Base-by-base conservation (phyloP, 2,888 invertebrate genomes). In the Drosophila putrida region DNA sequence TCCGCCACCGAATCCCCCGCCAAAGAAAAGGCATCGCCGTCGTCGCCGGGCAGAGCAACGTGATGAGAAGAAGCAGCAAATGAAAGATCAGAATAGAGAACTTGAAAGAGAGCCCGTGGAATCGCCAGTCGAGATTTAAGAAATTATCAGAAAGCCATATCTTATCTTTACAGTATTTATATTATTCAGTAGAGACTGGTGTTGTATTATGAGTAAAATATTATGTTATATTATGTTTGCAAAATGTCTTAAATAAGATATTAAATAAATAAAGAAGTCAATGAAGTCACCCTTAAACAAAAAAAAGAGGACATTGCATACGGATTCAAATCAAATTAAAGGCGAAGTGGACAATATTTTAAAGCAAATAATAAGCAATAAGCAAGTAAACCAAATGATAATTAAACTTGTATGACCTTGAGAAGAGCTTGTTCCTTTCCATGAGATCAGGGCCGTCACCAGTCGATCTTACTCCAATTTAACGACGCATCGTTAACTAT, bases 1-100 rank as follows among this genome's bases (percentile, higher is more conserved):
- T 55, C 88, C 90, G 0, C 76, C 90, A 0, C 89, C 90, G 0
- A 90, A 90, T 80, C 88, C 82, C 0, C 90, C 91, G 0, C 75
- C 66, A 6, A 90, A 90, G 55, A 79, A 67, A 39, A 68, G 70
- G 20, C 76, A 78, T 9, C 88, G 83, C 13, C 88, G 88, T 10
- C 86, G 79, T 6, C 64, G 72, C 15, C 62, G 72, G 5, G 55
- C 60, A 6, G 74, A 81, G 8, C 82, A 66, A 4, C 63, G 53
- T 4, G 46, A 62, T 20, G 57, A 74, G 9, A 78, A 74, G 47
- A 44, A 63, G 20, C 55, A 50, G 6, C 13, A 44, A 13, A 8
- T 43, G 6, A 20, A 36, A 31, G 59, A 36, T 4, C 53, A 61
- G 4, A 28, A 11, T 35, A 10, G 1, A 4, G 65, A 27, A n/a